Conservation (phyloP, 2,888 invertebrate genomes). For the Eupithecia dodoneata region DNA sequence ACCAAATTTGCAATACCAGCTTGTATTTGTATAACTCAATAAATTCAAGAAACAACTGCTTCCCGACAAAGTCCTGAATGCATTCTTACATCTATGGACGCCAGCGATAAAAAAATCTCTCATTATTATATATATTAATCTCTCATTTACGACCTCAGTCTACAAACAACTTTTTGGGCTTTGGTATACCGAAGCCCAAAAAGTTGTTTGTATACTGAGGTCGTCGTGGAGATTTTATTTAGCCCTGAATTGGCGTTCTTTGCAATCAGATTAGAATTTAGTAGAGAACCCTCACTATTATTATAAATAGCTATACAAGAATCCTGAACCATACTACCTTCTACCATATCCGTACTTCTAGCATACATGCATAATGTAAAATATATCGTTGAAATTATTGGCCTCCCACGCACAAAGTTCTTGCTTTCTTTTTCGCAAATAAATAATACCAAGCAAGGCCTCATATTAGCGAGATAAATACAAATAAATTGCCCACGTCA, state of each 20-base stretch:
- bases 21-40: neutral
- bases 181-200: neutral
- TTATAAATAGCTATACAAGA: neutral
- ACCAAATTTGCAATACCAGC: neutral
- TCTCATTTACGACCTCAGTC: neutral
- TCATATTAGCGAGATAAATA: slow-evolving; percentile 18
- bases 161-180: too few relatives aligned
- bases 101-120: neutral
- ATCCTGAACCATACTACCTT: neutral
- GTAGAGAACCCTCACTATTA: neutral
- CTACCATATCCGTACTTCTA: neutral
- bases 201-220: neutral
- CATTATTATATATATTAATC: too few relatives aligned
- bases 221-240: neutral
- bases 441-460: slow-evolving; percentile 19
- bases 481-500: slow-evolving; percentile 18
- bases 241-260: neutral
- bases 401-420: neutral
- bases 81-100: neutral
- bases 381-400: neutral
- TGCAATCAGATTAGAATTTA: neutral
- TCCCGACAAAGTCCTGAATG: neutral
- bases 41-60: neutral
- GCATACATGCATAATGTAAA: neutral
- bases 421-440: slow-evolving; percentile 24